Evolutionary conservation across 2,113 vertebrate genomes (phyloP).

Genomic region (Gambusia holbrooki): DNA sequence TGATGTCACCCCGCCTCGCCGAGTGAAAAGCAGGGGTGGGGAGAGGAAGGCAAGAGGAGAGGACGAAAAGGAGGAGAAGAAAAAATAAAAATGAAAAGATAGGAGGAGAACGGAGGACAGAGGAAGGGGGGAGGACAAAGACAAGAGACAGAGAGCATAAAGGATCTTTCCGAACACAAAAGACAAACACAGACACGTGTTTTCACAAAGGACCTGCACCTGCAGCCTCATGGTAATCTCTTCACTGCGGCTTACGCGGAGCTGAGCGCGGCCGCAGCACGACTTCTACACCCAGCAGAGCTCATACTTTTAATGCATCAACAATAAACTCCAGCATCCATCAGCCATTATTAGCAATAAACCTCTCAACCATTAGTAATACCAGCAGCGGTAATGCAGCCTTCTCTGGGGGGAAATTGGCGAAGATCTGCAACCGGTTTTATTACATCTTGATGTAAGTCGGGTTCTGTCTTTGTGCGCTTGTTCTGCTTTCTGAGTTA

Average conservation of each 20-base stretch:
- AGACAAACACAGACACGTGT: conserved; percentile 3
- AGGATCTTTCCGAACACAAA: conserved; percentile 4
- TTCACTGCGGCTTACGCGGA: background rate
- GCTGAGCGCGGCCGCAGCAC: conserved; percentile 2
- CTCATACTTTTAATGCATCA: conserved; percentile 22
- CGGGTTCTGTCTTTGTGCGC: background rate
- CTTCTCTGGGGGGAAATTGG: too few relatives aligned
- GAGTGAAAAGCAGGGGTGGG: background rate
- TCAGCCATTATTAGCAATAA: conserved; percentile 12
- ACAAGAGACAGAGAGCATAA: background rate
- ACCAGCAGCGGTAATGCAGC: background rate
- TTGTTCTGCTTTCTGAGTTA: too few relatives aligned
- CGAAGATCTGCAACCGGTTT: background rate
- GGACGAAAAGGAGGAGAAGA: background rate
- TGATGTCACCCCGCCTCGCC: conserved; percentile 63
- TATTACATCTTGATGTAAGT: background rate
- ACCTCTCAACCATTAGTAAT: conserved; percentile 15
- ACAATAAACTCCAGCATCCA: conserved; percentile 35
- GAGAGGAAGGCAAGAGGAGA: background rate
- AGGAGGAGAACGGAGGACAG: background rate
- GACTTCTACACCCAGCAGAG: background rate
- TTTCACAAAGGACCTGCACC: conserved; percentile 24
- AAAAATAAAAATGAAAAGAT: background rate
- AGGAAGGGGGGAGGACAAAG: background rate
- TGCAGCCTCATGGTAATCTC: conserved; percentile 16